Base-by-base conservation (phyloP, 1,140 invertebrate genomes). In the Ctenoplectra terminalis region DNA sequence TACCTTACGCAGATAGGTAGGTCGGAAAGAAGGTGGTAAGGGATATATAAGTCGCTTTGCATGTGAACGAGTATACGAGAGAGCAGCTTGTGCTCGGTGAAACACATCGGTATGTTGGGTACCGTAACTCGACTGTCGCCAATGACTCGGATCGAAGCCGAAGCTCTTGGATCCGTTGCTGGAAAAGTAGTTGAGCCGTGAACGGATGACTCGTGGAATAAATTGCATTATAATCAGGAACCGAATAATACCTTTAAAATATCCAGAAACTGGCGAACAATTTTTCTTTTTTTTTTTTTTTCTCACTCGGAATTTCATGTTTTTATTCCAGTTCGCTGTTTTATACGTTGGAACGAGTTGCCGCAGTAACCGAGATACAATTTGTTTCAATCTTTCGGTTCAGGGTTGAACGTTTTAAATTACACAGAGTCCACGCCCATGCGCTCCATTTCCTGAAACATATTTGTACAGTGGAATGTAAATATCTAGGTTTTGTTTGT, bases 1-100 rank as follows among this genome's bases (percentile, higher is more conserved):
- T 91, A 87, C 85, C 87, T 70, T 89, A 85, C 86, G 86, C 89
- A 88, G 80, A 78, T 85, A 82, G 81, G 61, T 88, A 86, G 86
- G 84, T 86, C 85, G 87, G 64, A 87, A 81, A 88, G 70, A 81
- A 86, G 73, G 83, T 83, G 82, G 82, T 58, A 60, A 48, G 64
- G 61, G 43, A 48, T 37, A 56, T n/a, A n/a, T 29, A 58, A 31
- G 72, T 52, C 61, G 48, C 1, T 80, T 81, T 54, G 71, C 84
- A 72, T 75, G 73, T 82, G 43, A 69, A 86, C 69, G 34, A 52
- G 69, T 52, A 15, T n/a, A 23, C 58, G 26, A 26, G 37, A 43
- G 81, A 63, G 26, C 17, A 54, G 31, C 66, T 31, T 46, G 56
- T 46, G 50, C 58, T 73, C 72, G 63, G 23, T 71, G 48, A 63